Percentiles rank a stretch among this genome's conserved stretches.
Evolutionary conservation across 1,140 invertebrate species (phyloP).

Genomic region (Lasioglossum albipes): DNA sequence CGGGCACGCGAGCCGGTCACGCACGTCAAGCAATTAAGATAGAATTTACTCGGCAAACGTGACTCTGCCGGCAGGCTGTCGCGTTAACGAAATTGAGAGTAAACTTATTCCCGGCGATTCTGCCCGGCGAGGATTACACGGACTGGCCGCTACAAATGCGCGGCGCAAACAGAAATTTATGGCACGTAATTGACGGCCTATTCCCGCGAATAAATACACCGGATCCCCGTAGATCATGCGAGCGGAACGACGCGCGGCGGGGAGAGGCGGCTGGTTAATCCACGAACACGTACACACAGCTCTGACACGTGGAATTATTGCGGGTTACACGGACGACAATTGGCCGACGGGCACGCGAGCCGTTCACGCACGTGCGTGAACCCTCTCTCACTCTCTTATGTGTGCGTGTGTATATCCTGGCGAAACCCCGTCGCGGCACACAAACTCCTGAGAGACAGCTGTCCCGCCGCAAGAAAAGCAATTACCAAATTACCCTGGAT

Average conservation of each 20-base stretch:
- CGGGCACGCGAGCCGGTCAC: neutral
- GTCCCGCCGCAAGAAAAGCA: constrained; percentile 24
- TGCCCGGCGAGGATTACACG: neutral
- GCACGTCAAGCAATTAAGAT: constrained; percentile 27
- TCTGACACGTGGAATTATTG: constrained; percentile 40
- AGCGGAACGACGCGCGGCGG: constrained; percentile 7
- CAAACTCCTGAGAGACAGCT: neutral
- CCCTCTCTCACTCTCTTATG: neutral
- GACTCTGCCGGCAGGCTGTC: constrained; percentile 5
- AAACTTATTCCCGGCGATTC: constrained; percentile 37
- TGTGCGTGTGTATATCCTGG: neutral
- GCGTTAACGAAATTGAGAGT: constrained; percentile 38
- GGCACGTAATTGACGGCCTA: constrained; percentile 32
- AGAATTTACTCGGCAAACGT: constrained; percentile 25
- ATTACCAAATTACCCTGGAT: constrained; percentile 20
- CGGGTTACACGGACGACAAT: constrained; percentile 27
- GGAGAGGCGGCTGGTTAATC: constrained; percentile 4
- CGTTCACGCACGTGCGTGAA: neutral
- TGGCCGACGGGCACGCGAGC: neutral
- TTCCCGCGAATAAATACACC: constrained; percentile 42
- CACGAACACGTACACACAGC: constrained; percentile 18
- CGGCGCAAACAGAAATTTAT: constrained; percentile 38
- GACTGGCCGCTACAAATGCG: neutral
- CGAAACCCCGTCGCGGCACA: neutral
- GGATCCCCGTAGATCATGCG: constrained; percentile 35